Base-by-base conservation (phyloP, 2,113 vertebrate species). In the Ellobius talpinus region DNA sequence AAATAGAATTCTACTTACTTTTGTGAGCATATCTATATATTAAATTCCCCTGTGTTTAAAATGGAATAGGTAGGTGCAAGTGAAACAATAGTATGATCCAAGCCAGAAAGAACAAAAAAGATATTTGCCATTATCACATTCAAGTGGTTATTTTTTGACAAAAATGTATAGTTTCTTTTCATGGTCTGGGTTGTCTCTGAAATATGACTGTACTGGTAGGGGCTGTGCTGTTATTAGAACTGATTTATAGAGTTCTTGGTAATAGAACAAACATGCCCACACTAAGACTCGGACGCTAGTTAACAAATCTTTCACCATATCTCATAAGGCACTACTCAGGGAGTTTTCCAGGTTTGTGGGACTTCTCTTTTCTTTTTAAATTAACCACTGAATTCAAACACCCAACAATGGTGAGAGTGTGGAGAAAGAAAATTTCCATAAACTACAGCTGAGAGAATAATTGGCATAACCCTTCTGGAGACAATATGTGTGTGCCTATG, bases 351-450 rank as follows among this genome's bases (percentile, higher is more conserved):
- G n/a, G 12, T 63, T 47, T 33, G 9, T 86, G 81, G 21, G 88
- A 77, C 29, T 2, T 14, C 26, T 95, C 12, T 33, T 70, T 55
- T 7, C 82, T 87, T 86, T 92, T 95, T 91, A 96, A 96, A 70
- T 95, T 93, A 82, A 95, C 97, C 94, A 91, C 7, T 29, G 39
- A 95, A 50, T 96, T 94, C 82, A 97, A 96, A 93, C 24, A 86
- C 76, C 2, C 66, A 55, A 36, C 39, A 72, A 24, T 86, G n/a
- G 24, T 26, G 93, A 90, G 55, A 66, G 9, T 72, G 1, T 74
- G 89, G 42, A 96, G 39, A 90, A 91, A 79, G 12, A 96, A 2
- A 31, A n/a, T 68, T 87, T 94, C 94, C 70, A 70, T 81, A 88
- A 95, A 90, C 36, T 81, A 39, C 29, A 65, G 2, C 70, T 91